Conservation (phyloP, 1,140 invertebrate genomes). For the Panagrolaimus sp. region DNA sequence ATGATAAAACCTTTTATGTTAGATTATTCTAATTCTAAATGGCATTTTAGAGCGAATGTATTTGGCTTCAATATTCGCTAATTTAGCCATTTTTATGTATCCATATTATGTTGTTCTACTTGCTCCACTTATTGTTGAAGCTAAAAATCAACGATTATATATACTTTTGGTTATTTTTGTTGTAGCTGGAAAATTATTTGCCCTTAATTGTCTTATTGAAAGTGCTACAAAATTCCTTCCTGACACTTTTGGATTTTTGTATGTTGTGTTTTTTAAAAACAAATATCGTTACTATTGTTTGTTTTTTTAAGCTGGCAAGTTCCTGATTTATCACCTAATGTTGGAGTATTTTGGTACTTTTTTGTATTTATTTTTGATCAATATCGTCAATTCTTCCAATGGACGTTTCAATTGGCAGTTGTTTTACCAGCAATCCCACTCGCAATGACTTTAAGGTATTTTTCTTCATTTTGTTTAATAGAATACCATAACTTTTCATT, state of each 20-base stretch:
- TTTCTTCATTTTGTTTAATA: conserved; percentile 24
- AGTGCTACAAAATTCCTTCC: conserved; percentile 72
- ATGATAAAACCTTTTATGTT: too few species aligned
- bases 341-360: conserved; percentile 98
- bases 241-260: conserved; percentile 79
- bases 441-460: conserved; percentile 72
- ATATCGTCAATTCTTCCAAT: conserved; percentile 86
- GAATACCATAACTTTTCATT: conserved; percentile 9
- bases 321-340: conserved; percentile 88
- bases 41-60: conserved; percentile 22
- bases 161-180: conserved; percentile 51
- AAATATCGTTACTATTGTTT: conserved; percentile 35
- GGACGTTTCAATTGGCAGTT: conserved; percentile 91
- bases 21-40: too few species aligned
- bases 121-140: conserved; percentile 29
- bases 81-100: conserved; percentile 23
- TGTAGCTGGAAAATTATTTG: conserved; percentile 51
- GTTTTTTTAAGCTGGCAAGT: conserved; percentile 65
- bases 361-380: conserved; percentile 99
- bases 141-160: conserved; percentile 32
- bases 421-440: conserved; percentile 84
- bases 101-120: conserved; percentile 38
- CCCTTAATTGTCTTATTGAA: conserved; percentile 62
- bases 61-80: conserved; percentile 38
- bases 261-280: conserved; percentile 61